Evolutionary conservation across 2,888 invertebrate genomes (phyloP).

Genomic region (Galeruca laticollis): DNA sequence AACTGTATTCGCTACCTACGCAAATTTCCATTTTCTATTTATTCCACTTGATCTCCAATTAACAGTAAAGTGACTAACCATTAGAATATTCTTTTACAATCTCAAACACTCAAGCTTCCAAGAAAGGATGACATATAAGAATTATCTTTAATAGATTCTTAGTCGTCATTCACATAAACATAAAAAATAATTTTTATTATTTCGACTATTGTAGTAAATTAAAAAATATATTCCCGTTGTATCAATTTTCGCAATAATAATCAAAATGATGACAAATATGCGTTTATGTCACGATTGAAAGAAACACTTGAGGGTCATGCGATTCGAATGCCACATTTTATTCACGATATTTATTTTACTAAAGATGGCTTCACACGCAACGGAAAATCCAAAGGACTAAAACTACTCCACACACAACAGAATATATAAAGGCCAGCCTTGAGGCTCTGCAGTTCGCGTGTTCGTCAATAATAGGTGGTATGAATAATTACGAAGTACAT

Average conservation of each 20-base stretch:
- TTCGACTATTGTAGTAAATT: not conserved
- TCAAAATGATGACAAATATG: no score
- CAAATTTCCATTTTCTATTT: not conserved
- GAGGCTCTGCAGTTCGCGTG: no score
- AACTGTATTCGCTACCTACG: not conserved
- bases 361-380: no score
- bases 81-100: not conserved
- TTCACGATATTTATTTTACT: no score
- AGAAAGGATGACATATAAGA: constrained; percentile 7
- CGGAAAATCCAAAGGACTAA: no score
- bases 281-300: no score
- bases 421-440: no score
- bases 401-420: no score
- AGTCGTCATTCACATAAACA: not conserved
- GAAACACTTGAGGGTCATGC: no score
- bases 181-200: not conserved
- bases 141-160: not conserved
- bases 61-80: not conserved
- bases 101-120: not conserved
- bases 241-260: not conserved
- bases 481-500: no score
- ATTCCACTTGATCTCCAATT: constrained; percentile 1
- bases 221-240: not conserved
- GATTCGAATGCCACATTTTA: no score
- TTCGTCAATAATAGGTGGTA: no score